Evolutionary conservation across 2,113 vertebrate genomes (phyloP).

Genomic region (Rhineura floridana): DNA sequence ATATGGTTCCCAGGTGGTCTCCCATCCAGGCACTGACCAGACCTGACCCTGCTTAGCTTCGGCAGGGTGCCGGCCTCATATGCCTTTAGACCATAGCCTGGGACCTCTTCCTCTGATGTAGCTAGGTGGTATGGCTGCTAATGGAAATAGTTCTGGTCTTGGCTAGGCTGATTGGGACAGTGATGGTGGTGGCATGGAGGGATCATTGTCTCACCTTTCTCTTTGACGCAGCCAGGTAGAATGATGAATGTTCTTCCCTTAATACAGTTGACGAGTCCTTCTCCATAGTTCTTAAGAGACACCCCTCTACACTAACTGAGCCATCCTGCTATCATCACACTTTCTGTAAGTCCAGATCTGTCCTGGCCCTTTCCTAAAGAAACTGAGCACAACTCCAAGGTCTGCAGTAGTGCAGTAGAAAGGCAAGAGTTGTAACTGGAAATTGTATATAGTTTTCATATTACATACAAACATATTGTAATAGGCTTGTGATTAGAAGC

Average conservation of each 20-base stretch:
- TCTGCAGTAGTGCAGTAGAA: neutral
- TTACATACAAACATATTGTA: no score
- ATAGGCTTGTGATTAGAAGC: no score
- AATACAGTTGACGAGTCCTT: neutral
- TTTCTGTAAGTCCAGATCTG: neutral
- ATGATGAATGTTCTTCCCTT: neutral
- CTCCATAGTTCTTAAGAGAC: neutral
- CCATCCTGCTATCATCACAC: neutral
- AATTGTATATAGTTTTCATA: neutral
- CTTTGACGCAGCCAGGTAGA: neutral
- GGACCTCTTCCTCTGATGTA: neutral
- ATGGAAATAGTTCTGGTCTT: neutral
- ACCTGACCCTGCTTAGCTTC: no score
- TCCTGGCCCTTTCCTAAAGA: neutral
- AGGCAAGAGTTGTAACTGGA: neutral
- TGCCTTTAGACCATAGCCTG: no score
- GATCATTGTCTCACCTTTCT: neutral
- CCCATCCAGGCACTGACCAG: no score
- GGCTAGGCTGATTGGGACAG: neutral
- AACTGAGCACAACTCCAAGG: neutral
- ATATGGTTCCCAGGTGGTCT: no score
- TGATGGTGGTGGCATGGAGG: no score
- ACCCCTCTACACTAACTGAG: neutral
- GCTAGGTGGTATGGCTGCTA: neutral
- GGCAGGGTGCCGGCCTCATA: no score